Percentiles rank a stretch among this genome's conserved stretches.
Evolutionary conservation across 2,888 invertebrate genomes (phyloP).

Genomic region (Apotomis turbidana): DNA sequence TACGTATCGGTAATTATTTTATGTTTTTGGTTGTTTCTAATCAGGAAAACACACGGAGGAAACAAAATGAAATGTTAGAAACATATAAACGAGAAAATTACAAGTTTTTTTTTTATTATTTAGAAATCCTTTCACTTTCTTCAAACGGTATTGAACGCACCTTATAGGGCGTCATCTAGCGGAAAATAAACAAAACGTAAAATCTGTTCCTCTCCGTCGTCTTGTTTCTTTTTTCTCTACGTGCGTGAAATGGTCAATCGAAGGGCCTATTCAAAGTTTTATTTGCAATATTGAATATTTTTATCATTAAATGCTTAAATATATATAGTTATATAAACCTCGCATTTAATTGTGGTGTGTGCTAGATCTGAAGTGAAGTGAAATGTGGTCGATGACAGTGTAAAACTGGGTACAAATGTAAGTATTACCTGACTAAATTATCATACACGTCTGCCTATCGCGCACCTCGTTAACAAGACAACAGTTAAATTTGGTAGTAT

Average conservation of each 20-base stretch:
- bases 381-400: slow-evolving; percentile 82
- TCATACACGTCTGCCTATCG: slow-evolving; percentile 48
- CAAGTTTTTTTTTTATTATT: too few relatives aligned
- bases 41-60: too few relatives aligned
- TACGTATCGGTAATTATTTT: too few relatives aligned
- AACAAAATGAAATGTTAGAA: too few relatives aligned
- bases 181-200: slow-evolving; percentile 53
- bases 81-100: too few relatives aligned
- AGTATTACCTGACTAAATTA: slow-evolving; percentile 71
- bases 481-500: slow-evolving; percentile 57
- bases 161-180: slow-evolving; percentile 57
- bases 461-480: slow-evolving; percentile 17
- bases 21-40: too few relatives aligned
- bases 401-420: slow-evolving; percentile 78
- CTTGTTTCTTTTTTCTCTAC: slow-evolving; percentile 69
- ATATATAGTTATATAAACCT: slow-evolving; percentile 56
- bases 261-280: slow-evolving; percentile 57
- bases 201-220: slow-evolving; percentile 59
- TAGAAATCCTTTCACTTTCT: slow-evolving; percentile 35
- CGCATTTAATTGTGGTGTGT: slow-evolving; percentile 60
- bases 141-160: slow-evolving; percentile 47
- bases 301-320: slow-evolving; percentile 55
- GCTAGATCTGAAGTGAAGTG: slow-evolving; percentile 61
- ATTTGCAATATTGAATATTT: slow-evolving; percentile 56
- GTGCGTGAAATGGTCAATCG: slow-evolving; percentile 64